phyloP scores from a whole-genome alignment of 1,140 invertebrate species.

The Diabrotica virgifera region DNA sequence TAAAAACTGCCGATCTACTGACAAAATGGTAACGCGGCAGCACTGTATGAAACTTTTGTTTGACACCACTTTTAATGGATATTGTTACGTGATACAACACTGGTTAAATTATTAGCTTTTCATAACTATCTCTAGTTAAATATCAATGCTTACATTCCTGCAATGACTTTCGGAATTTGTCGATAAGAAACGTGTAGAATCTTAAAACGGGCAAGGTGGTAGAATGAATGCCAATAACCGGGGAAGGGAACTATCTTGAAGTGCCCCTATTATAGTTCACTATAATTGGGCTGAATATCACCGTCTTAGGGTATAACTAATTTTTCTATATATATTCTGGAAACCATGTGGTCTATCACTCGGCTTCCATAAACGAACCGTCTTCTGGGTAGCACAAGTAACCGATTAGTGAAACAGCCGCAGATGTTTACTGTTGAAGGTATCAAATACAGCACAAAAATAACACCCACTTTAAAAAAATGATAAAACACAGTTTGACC shows the following conservation, averaged over 20 bases:
- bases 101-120: conserved; percentile 10
- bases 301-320: conserved; percentile 14
- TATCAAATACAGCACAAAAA: conserved; percentile 16
- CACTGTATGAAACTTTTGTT: conserved; percentile 18
- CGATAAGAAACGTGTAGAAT: neutral
- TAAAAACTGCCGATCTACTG: no score
- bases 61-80: conserved; percentile 18
- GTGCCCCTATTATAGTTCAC: conserved; percentile 20
- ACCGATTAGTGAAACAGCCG: conserved; percentile 34
- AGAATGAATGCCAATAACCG: conserved; percentile 15
- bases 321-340: conserved; percentile 36
- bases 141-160: neutral
- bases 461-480: conserved; percentile 15
- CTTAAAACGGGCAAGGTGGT: neutral
- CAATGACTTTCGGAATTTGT: neutral
- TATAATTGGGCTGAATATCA: conserved; percentile 22
- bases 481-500: conserved; percentile 22
- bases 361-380: conserved; percentile 42
- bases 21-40: no score
- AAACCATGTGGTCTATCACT: conserved; percentile 52
- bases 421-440: conserved; percentile 36
- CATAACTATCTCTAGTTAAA: neutral
- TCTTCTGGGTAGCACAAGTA: conserved; percentile 37
- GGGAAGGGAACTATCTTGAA: conserved; percentile 11
- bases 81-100: conserved; percentile 20